A percentile compares a stretch with the other conserved stretches of the same genome.
Conservation (phyloP, 2,888 invertebrate species). For the Selenia dentaria region DNA sequence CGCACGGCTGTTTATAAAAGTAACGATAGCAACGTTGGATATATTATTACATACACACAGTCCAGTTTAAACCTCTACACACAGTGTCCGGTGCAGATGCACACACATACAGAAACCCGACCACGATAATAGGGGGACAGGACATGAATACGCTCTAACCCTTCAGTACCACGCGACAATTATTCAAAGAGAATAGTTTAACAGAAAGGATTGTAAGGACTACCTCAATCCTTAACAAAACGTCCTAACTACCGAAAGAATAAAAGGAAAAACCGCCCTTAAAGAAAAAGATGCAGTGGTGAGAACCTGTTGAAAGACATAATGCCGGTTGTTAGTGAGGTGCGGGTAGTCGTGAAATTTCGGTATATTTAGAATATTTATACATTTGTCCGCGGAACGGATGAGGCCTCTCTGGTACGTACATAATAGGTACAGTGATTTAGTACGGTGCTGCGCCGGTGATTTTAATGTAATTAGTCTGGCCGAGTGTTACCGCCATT, state of each 20-base stretch:
- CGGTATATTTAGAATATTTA: slow-evolving; percentile 81
- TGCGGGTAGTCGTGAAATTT: slow-evolving; percentile 55
- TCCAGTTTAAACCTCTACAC: too few relatives aligned
- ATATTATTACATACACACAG: slow-evolving; percentile 28
- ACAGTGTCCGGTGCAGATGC: slow-evolving; percentile 53
- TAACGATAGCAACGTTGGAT: too few relatives aligned
- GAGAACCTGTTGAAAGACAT: slow-evolving; percentile 23
- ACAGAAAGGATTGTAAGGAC: slow-evolving; percentile 83
- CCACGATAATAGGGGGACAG: slow-evolving; percentile 71
- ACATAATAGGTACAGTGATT: slow-evolving; percentile 79
- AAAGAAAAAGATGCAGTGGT: slow-evolving; percentile 8
- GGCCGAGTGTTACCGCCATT: slow-evolving; percentile 63
- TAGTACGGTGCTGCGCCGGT: slow-evolving; percentile 68
- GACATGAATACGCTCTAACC: slow-evolving; percentile 80
- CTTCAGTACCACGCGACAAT: slow-evolving; percentile 84
- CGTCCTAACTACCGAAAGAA: slow-evolving; percentile 18
- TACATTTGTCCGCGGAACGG: slow-evolving; percentile 75
- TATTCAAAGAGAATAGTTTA: slow-evolving; percentile 85
- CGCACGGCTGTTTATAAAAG: too few relatives aligned
- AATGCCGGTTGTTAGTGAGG: slow-evolving; percentile 15
- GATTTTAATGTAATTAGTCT: slow-evolving; percentile 80
- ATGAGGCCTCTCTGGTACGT: slow-evolving; percentile 73
- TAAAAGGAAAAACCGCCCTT: slow-evolving; percentile 33
- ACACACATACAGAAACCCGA: slow-evolving; percentile 46
- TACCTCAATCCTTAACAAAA: slow-evolving; percentile 30